Evolutionary conservation across 2,797 vertebrate genomes (phyloP).

Genomic region (Crocidura indochinensis): DNA sequence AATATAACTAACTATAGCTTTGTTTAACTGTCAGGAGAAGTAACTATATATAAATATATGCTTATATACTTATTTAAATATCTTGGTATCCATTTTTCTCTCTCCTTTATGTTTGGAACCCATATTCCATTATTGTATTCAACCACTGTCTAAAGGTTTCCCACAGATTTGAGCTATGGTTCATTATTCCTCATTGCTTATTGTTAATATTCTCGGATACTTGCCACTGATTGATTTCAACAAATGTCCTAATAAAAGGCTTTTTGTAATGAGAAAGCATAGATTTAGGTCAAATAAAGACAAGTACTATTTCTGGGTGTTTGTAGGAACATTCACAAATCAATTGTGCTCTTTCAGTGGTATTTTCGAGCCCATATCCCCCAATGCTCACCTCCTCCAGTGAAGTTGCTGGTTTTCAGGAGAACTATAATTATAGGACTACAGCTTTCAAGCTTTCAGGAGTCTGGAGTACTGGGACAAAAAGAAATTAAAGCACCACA

Average conservation of each 20-base stretch:
- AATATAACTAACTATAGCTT: background rate
- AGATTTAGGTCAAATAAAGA: background rate
- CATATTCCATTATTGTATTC: background rate
- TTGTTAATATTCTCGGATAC: background rate
- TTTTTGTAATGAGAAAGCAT: background rate
- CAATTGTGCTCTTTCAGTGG: too few species aligned
- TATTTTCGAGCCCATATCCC: background rate
- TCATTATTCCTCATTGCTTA: background rate
- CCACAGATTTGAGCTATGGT: background rate
- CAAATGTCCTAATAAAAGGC: background rate
- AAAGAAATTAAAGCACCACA: background rate
- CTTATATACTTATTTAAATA: background rate
- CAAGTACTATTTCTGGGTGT: background rate
- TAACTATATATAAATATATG: background rate
- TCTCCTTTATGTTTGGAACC: background rate
- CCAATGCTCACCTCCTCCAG: background rate
- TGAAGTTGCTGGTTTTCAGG: background rate
- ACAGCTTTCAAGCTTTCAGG: background rate
- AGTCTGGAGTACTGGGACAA: background rate
- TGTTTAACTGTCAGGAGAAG: background rate
- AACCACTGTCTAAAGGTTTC: too few species aligned
- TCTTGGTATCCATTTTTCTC: background rate
- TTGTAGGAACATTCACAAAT: background rate
- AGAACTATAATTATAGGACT: background rate
- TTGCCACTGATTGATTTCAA: background rate